A percentile compares a stretch with the other conserved stretches of the same genome.
Conservation (phyloP, 37 sponge, comb jelly and placozoan species). For the Halichondria panicea region DNA sequence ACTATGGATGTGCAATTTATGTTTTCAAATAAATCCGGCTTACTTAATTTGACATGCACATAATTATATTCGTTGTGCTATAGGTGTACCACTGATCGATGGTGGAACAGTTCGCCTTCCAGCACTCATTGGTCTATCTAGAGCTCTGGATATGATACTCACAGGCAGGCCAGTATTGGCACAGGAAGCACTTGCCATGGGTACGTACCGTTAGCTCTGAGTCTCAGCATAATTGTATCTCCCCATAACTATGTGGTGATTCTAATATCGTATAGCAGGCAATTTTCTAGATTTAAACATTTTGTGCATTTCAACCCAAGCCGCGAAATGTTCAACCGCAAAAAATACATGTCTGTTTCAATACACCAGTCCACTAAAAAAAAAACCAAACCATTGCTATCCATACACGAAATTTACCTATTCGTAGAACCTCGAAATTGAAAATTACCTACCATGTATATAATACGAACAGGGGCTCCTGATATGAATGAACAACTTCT, state of each 20-base stretch:
- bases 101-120: conserved; percentile 76
- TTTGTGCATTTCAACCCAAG: too few relatives aligned
- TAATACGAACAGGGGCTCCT: too few relatives aligned
- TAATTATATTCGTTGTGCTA: not conserved
- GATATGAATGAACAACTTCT: too few relatives aligned
- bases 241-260: not conserved
- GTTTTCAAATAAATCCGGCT: not conserved
- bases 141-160: conserved; percentile 77
- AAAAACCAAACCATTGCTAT: too few relatives aligned
- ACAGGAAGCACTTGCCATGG: conserved; percentile 50
- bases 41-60: not conserved
- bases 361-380: too few relatives aligned
- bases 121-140: conserved; percentile 67
- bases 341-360: too few relatives aligned
- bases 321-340: too few relatives aligned
- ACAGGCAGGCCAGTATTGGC: conserved; percentile 69
- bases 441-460: too few relatives aligned
- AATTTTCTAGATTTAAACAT: too few relatives aligned
- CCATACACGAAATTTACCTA: too few relatives aligned
- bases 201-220: not conserved
- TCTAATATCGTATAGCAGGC: too few relatives aligned
- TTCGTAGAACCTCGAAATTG: too few relatives aligned
- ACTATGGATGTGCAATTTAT: not conserved
- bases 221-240: not conserved
- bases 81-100: conserved; percentile 79